Conservation (phyloP, 2,113 vertebrate genomes). For the Gavia stellata region DNA sequence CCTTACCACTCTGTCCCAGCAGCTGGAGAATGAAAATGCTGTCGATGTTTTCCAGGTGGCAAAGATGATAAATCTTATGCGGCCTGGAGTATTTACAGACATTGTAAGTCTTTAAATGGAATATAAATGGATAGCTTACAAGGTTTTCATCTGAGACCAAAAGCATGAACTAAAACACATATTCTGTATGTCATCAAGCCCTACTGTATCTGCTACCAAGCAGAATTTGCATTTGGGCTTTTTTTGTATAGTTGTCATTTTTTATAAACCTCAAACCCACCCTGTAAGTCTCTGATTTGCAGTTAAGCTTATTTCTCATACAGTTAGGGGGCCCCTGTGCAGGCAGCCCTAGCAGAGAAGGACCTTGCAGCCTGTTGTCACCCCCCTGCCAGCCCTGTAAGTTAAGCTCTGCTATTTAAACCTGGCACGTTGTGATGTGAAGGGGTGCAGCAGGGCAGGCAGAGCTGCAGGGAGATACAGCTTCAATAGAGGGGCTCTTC, state of each 20-base stretch:
- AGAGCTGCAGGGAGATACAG: not conserved
- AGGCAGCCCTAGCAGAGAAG: not conserved
- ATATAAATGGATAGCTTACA: not conserved
- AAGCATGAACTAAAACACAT: not conserved
- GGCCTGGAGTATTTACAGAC: conserved; percentile 98
- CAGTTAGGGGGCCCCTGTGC: not conserved
- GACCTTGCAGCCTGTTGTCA: not conserved
- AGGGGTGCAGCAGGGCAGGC: not conserved
- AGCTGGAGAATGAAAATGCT: conserved; percentile 92
- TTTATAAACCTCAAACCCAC: not conserved
- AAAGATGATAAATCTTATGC: conserved; percentile 99
- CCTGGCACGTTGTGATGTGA: not conserved
- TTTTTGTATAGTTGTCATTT: not conserved
- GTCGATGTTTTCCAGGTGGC: conserved; percentile 99
- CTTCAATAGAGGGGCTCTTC: not conserved
- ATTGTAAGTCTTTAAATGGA: conserved; percentile 81
- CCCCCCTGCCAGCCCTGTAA: not conserved
- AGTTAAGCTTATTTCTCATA: not conserved
- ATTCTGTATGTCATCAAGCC: not conserved
- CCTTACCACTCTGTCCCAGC: conserved; percentile 94
- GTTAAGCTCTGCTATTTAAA: not conserved
- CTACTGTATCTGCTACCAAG: not conserved
- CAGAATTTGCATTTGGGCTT: not conserved
- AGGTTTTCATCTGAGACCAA: not conserved
- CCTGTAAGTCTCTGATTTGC: not conserved